Conservation (phyloP, 2,888 invertebrate genomes). For the Ptychoptera contaminata region DNA sequence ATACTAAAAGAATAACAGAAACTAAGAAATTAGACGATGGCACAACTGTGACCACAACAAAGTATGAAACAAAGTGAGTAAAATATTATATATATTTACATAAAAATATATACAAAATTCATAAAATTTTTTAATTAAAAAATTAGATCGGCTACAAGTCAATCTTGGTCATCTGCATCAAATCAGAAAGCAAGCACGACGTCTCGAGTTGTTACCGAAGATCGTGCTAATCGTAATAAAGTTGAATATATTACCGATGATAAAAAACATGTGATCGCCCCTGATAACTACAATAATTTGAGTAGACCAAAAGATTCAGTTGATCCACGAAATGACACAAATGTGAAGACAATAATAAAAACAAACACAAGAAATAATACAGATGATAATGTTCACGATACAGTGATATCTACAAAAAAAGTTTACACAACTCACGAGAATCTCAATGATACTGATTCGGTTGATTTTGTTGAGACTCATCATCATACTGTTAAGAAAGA, state of each 20-base stretch:
- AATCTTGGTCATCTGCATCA: constrained; percentile 11
- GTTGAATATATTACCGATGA: constrained; percentile 6
- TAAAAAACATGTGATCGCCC: no score
- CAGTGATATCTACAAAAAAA: constrained; percentile 12
- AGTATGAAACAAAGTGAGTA: constrained; percentile 39
- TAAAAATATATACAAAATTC: neutral
- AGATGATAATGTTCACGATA: constrained; percentile 4
- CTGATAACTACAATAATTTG: no score
- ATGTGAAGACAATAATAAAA: no score
- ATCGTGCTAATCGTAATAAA: constrained; percentile 8
- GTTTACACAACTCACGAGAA: neutral
- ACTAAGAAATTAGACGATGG: constrained; percentile 51
- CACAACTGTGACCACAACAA: constrained; percentile 49
- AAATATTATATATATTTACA: constrained; percentile 6
- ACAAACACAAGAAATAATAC: neutral
- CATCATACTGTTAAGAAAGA: constrained; percentile 15
- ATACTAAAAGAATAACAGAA: constrained; percentile 48
- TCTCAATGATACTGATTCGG: neutral
- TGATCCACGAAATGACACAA: no score
- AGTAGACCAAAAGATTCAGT: no score
- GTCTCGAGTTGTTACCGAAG: constrained; percentile 9
- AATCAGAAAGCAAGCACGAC: constrained; percentile 8
- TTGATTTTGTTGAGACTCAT: neutral
- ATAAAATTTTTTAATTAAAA: constrained; percentile 9
- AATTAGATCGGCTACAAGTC: constrained; percentile 14